Evolutionary conservation across 2,888 invertebrate species (phyloP).

Genomic region (Metallyticus violacea): DNA sequence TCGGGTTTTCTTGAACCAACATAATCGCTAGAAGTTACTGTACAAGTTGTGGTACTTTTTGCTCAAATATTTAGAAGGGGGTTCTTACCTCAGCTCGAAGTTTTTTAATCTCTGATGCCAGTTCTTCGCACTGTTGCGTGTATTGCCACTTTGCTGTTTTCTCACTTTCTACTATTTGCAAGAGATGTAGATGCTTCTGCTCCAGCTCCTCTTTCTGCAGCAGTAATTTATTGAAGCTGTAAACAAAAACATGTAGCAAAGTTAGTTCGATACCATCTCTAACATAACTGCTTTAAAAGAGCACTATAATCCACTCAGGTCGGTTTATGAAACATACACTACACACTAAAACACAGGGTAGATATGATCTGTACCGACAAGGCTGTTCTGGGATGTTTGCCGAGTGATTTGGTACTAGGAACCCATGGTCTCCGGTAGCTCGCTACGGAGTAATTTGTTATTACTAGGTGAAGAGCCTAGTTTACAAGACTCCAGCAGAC

Average conservation of each 20-base stretch:
- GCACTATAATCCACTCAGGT: background rate
- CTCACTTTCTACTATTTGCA: slow-evolving; percentile 88
- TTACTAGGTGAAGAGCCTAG: too few species aligned
- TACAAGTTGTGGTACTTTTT: background rate
- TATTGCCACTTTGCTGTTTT: slow-evolving; percentile 92
- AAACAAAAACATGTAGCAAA: background rate
- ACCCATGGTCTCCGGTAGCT: too few species aligned
- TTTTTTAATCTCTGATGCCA: slow-evolving; percentile 85
- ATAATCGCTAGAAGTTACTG: background rate
- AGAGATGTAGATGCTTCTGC: slow-evolving; percentile 85
- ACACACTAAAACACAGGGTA: too few species aligned
- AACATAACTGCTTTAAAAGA: background rate
- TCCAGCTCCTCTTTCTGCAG: slow-evolving; percentile 88
- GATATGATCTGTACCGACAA: too few species aligned
- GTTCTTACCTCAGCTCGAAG: slow-evolving; percentile 74
- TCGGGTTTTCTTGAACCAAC: background rate
- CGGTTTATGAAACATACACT: background rate
- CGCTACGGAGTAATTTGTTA: too few species aligned
- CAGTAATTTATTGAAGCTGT: slow-evolving; percentile 83
- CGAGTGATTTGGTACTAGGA: too few species aligned
- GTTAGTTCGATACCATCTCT: too few species aligned
- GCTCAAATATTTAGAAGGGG: too few species aligned
- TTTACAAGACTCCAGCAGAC: too few species aligned
- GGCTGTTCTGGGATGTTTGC: too few species aligned
- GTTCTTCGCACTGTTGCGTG: slow-evolving; percentile 87